A percentile compares a stretch with the other conserved stretches of the same genome.
Evolutionary conservation across 2,888 invertebrate species (phyloP).

Genomic region (Pheosia gnoma): DNA sequence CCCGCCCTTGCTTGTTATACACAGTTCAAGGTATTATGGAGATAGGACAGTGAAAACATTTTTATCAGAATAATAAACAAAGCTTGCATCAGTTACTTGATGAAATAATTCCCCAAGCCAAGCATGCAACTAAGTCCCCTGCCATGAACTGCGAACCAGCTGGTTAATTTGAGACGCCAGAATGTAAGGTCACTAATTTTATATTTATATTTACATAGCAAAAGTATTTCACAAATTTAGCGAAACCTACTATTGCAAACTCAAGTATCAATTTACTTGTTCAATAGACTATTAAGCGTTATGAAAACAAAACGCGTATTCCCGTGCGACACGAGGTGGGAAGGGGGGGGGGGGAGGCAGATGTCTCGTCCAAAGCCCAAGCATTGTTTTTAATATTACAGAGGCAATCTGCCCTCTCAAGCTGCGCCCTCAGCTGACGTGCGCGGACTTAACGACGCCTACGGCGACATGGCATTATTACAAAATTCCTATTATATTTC

Average conservation of each 20-base stretch:
- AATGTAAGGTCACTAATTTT: no score
- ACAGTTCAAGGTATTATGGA: no score
- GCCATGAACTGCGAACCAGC: no score
- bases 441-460: constrained; percentile 40
- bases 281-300: background rate
- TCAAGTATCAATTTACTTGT: background rate
- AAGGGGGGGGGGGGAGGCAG: background rate
- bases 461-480: constrained; percentile 36
- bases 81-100: no score
- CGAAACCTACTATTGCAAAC: background rate
- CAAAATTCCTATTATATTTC: constrained; percentile 45
- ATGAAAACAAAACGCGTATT: background rate
- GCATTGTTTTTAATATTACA: constrained; percentile 52
- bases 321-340: background rate
- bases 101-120: no score
- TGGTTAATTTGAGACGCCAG: no score
- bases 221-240: background rate
- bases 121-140: no score
- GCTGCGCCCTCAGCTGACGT: constrained; percentile 43
- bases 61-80: no score
- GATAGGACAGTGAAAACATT: no score
- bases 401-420: constrained; percentile 43
- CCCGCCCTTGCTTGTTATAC: background rate
- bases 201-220: no score
- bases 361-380: constrained; percentile 10